Conservation (phyloP, 2,797 vertebrate species). For the Momotus momota region DNA sequence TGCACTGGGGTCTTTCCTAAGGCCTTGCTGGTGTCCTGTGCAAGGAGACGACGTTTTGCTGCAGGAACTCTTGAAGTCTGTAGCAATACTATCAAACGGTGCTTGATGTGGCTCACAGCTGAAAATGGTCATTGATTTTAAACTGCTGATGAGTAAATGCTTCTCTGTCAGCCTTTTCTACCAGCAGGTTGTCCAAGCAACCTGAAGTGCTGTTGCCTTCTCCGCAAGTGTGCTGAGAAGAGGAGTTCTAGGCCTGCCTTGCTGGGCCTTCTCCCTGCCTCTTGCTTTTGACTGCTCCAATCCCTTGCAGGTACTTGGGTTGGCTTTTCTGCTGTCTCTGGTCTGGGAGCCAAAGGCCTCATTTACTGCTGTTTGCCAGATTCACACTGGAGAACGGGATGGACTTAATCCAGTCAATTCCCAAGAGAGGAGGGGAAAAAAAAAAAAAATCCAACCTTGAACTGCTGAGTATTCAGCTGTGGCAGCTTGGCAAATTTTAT, state of each 20-base stretch:
- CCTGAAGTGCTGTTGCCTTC: not conserved
- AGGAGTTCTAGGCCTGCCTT: not conserved
- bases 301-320: not conserved
- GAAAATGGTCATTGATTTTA: constrained; percentile 15
- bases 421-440: not conserved
- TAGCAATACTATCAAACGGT: not conserved
- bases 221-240: not conserved
- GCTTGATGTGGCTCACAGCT: not conserved
- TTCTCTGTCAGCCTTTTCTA: not conserved
- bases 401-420: not conserved
- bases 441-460: not conserved
- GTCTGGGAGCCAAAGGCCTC: not conserved
- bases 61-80: not conserved
- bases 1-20: not conserved
- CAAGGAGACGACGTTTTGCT: not conserved
- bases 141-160: not conserved
- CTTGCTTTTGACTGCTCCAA: not conserved
- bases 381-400: not conserved
- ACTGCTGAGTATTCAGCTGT: not conserved
- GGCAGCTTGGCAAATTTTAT: not conserved
- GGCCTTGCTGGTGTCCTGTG: not conserved
- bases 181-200: not conserved
- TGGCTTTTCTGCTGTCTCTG: not conserved
- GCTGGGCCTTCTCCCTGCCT: not conserved
- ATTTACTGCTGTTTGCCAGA: not conserved